These are phyloP conservation scores for Petrocephalus sullivani DNA, from an alignment of 2,797 vertebrate species.

Conservation along the genomic window DNA sequence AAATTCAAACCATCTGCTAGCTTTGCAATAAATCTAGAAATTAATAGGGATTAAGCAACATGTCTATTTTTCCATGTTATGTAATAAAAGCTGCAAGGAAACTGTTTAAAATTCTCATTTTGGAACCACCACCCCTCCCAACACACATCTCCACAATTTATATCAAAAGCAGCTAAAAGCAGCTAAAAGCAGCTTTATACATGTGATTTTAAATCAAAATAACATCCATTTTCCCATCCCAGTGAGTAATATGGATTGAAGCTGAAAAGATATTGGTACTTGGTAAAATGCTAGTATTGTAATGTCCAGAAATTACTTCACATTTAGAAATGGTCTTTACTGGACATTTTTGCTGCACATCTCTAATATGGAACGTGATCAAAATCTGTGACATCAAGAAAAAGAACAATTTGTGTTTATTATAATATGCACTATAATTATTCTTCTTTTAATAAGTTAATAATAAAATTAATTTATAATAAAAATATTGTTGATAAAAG, in stretches of 20 bases:
- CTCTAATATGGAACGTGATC: not conserved
- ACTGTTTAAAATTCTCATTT: not conserved
- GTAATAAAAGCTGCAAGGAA: not conserved
- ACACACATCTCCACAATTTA: not conserved
- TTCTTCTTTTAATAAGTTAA: too few species aligned
- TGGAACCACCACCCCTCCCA: not conserved
- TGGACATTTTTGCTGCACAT: not conserved
- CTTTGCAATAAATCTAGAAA: not conserved
- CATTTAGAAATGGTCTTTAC: not conserved
- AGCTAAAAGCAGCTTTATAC: not conserved
- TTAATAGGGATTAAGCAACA: constrained; percentile 1
- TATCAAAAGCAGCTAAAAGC: too few species aligned
- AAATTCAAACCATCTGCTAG: constrained; percentile 3
- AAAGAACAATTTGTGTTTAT: not conserved
- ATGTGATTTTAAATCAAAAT: not conserved
- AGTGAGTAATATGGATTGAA: not conserved
- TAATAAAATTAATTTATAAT: too few species aligned
- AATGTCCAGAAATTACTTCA: not conserved
- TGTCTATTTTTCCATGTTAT: not conserved
- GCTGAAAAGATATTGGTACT: not conserved
- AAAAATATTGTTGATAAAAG: too few species aligned
- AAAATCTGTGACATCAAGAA: not conserved
- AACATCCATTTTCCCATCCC: not conserved
- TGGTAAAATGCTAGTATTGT: not conserved
- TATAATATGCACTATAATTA: not conserved